Evolutionary conservation across 2,113 vertebrate genomes (phyloP), one percentile per base, ranked within the genome.

Genomic region (Hystrix brachyura): DNA sequence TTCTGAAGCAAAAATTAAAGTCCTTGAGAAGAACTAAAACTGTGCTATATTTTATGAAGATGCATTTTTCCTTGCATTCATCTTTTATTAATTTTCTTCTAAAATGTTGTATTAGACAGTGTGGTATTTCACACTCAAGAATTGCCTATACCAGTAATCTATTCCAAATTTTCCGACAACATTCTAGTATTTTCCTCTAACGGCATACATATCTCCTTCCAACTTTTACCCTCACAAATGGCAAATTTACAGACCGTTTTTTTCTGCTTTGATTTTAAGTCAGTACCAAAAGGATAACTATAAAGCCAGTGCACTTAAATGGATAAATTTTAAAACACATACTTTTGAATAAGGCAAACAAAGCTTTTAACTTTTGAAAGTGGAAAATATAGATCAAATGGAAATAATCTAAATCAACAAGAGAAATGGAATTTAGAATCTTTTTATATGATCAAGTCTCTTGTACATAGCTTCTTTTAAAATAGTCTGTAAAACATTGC

Each of bases 401-500:
- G 38, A 98, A 98, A 76, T 94, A 78, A 72, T 92, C 14, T 71
- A 97, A 96, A 95, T 23, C 67, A 97, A 67, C 1, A 96, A 97
- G 27, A 97, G 53, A 87, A 94, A 95, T 15, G 69, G 71, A 38
- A 1, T 94, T 97, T 95, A 96, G 91, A 96, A 81, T 91, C 21
- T 92, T 95, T 97, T 90, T 25, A 95, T 96, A 94, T 95, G 95
- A 97, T 89, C 43, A 96, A 92, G 4, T 38, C 32, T 95, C 97
- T 62, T 46, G 7, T 92, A 96, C 29, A 95, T 62, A 59, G 38
- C 87, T 93, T 97, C 79, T 90, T 97, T 95, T 65, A 93, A 95
- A 97, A 94, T 83, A 90, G 96, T 80, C 67, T 95, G 69, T 95
- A 98, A 98, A 96, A 55, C 48, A 98, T 46, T 97, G 67, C 84